These are phyloP conservation scores for Sinodicranocentrus sp. DNA, from an alignment of 2,888 invertebrate species.

Conservation along the genomic window DNA sequence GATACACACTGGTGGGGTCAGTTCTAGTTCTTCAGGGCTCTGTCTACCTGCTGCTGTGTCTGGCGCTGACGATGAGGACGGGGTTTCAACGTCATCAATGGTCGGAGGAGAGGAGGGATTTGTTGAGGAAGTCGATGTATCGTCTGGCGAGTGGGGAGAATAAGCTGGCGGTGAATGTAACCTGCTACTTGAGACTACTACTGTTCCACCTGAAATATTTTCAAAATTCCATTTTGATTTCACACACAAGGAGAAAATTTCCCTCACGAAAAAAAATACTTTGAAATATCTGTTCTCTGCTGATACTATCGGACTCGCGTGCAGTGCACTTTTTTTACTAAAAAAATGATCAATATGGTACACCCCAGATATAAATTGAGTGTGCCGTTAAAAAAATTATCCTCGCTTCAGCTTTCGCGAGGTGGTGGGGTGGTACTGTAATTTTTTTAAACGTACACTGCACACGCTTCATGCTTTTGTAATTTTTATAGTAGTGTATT, in stretches of 20 bases:
- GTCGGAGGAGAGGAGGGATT: background rate
- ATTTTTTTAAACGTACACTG: background rate
- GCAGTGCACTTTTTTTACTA: background rate
- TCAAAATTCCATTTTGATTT: background rate
- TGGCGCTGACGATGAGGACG: background rate
- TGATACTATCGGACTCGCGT: too few species aligned
- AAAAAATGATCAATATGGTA: background rate
- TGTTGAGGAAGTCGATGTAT: slow-evolving; percentile 3
- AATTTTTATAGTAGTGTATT: background rate
- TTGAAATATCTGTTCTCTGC: background rate
- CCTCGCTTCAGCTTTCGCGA: background rate
- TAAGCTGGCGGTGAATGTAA: background rate
- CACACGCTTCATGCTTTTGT: slow-evolving; percentile 9
- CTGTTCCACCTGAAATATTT: background rate
- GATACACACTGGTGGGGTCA: background rate
- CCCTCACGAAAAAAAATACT: background rate
- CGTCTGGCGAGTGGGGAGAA: background rate
- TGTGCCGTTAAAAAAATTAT: slow-evolving; percentile 23
- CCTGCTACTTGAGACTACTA: background rate
- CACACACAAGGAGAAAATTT: slow-evolving; percentile 12
- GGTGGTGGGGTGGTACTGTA: too few species aligned
- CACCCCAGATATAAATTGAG: background rate
- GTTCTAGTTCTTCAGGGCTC: too few species aligned
- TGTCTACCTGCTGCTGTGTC: background rate
- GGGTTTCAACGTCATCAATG: background rate